Percentiles rank a stretch among this genome's conserved stretches.
Conservation (phyloP, 2,888 invertebrate genomes). For the Cyclophora albipunctata region DNA sequence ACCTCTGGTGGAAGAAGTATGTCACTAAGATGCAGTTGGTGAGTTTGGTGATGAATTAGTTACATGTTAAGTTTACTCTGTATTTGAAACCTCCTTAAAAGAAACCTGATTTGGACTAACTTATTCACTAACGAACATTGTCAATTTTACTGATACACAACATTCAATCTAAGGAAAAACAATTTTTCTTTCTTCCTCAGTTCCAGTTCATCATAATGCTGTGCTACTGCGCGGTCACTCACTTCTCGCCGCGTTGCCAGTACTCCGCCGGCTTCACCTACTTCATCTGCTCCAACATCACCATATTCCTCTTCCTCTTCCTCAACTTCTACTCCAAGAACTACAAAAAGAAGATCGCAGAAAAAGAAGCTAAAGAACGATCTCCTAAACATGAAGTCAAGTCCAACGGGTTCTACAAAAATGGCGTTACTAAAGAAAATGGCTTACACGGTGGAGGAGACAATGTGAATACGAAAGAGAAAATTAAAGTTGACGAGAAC, state of each 20-base stretch:
- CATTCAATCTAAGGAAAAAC: background rate
- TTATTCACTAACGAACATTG: background rate
- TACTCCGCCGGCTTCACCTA: conserved; percentile 76
- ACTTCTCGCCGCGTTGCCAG: conserved; percentile 76
- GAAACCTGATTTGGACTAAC: background rate
- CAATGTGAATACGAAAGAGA: conserved; percentile 25
- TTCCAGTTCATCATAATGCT: conserved; percentile 81
- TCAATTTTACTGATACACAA: background rate
- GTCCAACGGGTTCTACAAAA: conserved; percentile 27
- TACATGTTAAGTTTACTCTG: too few species aligned
- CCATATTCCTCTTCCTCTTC: conserved; percentile 79
- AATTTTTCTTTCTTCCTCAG: conserved; percentile 36
- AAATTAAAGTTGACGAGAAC: conserved; percentile 42
- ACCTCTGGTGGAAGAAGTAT: conserved; percentile 92
- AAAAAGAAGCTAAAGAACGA: conserved; percentile 35
- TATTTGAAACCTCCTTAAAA: background rate
- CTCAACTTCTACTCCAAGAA: conserved; percentile 79
- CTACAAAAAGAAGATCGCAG: conserved; percentile 58
- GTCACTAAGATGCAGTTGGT: conserved; percentile 88
- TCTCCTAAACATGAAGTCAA: conserved; percentile 34
- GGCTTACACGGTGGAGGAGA: background rate
- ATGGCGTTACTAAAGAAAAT: conserved; percentile 22
- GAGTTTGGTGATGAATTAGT: conserved; percentile 17
- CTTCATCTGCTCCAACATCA: conserved; percentile 72
- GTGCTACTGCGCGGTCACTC: conserved; percentile 73